Evolutionary conservation across 2,797 vertebrate genomes (phyloP).

Genomic region (Sebastiscus albofasciatus): DNA sequence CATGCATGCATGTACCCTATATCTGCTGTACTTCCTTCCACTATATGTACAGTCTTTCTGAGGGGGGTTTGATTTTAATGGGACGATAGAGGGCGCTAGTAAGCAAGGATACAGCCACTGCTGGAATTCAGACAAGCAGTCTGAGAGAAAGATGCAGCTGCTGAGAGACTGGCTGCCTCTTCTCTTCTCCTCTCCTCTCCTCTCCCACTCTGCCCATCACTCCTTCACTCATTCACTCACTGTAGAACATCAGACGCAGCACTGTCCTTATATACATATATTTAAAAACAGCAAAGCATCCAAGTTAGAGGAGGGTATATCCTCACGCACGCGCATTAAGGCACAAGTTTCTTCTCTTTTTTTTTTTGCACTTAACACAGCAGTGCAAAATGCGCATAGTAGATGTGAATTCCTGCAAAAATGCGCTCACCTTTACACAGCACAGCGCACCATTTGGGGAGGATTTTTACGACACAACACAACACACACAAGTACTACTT

Average conservation of each 20-base stretch:
- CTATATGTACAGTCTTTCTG: neutral
- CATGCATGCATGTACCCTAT: neutral
- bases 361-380: neutral
- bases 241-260: conserved; percentile 36
- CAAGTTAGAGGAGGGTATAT: conserved; percentile 2
- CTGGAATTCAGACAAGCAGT: conserved; percentile 70
- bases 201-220: conserved; percentile 14
- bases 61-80: conserved; percentile 14
- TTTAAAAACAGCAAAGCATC: neutral
- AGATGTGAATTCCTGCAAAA: neutral
- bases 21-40: neutral
- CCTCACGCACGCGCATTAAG: neutral
- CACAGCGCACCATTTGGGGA: neutral
- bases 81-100: conserved; percentile 84
- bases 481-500: neutral
- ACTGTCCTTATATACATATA: neutral
- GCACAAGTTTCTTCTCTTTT: neutral
- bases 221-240: conserved; percentile 48
- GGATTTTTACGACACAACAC: neutral
- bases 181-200: neutral
- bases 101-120: conserved; percentile 76
- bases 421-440: neutral
- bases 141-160: conserved; percentile 70
- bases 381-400: neutral
- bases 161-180: conserved; percentile 48